Evolutionary conservation across 2,113 vertebrate species (phyloP).

Genomic region (Sterrhoptilus dennistouni): DNA sequence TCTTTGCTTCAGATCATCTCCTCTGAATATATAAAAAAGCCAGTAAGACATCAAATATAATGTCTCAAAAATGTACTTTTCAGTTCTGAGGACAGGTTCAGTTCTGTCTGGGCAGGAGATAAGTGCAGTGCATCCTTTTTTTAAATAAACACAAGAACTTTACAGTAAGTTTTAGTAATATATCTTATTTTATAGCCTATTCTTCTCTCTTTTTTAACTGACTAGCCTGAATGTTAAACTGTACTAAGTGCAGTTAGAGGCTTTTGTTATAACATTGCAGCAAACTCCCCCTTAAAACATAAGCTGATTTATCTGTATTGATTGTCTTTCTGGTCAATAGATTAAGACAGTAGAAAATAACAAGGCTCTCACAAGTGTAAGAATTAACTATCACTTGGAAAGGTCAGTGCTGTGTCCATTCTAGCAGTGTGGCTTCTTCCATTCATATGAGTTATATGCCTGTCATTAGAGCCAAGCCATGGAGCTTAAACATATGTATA

Average conservation of each 20-base stretch:
- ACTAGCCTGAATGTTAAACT: not conserved
- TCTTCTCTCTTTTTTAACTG: not conserved
- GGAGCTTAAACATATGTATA: not conserved
- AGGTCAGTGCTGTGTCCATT: not conserved
- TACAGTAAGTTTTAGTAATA: not conserved
- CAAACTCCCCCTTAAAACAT: not conserved
- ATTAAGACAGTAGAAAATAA: slow-evolving; percentile 40
- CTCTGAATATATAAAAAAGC: slow-evolving; percentile 67
- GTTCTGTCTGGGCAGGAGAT: not conserved
- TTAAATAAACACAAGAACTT: not conserved
- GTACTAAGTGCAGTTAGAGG: not conserved
- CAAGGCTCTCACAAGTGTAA: not conserved
- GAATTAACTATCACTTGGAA: not conserved
- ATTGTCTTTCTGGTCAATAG: not conserved
- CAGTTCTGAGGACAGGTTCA: not conserved
- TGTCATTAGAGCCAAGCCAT: not conserved
- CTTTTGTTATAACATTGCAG: not conserved
- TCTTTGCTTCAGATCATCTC: slow-evolving; percentile 63
- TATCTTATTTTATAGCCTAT: not conserved
- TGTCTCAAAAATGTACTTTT: not conserved
- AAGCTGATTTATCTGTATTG: not conserved
- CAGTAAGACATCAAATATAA: not conserved
- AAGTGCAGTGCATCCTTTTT: not conserved
- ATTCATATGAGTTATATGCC: not conserved
- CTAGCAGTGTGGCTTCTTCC: not conserved